Evolutionary conservation across 2,797 vertebrate species (phyloP), one percentile per base, ranked within the genome.

Genomic region (Bufotes viridis): DNA sequence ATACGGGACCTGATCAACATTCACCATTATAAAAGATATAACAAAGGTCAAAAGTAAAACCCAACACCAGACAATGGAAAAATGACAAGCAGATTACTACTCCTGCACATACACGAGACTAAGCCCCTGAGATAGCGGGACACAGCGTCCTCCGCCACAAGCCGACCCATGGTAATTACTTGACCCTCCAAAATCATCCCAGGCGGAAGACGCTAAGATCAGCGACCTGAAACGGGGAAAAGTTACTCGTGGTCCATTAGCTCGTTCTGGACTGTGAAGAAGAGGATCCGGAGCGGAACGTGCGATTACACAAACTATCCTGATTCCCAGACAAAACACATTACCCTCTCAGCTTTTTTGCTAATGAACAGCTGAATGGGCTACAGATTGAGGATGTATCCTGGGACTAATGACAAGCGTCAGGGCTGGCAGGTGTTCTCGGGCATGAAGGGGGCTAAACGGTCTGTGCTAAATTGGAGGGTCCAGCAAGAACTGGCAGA

Each of bases 231-330:
- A 60, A 42, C 5, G 4, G 55, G 11, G n/a, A 18, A 12, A 55
- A 65, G 78, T 49, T 70, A 13, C 60, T 51, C 8, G 18, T 15
- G 20, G 51, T 69, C 82, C 67, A 63, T 60, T 82, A 58, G 70
- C 76, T 22, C 57, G 69, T 49, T 26, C 74, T 81, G 29, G 53
- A n/a, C 15, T 49, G 11, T 72, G 57, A 85, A 85, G 81, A 79
- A 58, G 24, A 82, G 55, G 53, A 42, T 69, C 57, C 60, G 63
- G 49, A 8, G 60, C 80, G 58, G 74, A 78, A 86, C 17, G 78
- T 82, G 84, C 76, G 84, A 86, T 86, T 79, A 61, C 88, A 89
- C 88, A 67, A 67, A 58, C 70, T 82, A n/a, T 83, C 29, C 87
- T 3, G 3, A 60, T 53, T 53, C 57, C 78, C 58, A 72, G 75